These are phyloP conservation scores for Marmota monax DNA, from an alignment of 2,113 vertebrate genomes.

Conservation along the genomic window DNA sequence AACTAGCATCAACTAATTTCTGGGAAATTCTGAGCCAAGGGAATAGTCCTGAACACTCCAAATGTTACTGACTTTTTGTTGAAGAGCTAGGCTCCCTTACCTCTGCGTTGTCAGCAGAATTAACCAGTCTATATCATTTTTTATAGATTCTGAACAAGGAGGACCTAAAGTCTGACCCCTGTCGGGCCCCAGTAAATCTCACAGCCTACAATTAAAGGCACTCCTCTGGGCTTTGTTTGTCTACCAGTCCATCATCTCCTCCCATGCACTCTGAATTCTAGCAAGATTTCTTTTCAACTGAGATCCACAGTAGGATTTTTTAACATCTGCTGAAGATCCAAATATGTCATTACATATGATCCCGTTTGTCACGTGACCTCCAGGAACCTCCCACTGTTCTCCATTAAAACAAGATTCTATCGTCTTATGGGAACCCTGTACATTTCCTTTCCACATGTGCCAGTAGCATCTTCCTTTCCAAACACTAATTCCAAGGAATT, in stretches of 20 bases:
- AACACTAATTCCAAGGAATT: background rate
- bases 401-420: background rate
- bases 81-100: constrained; percentile 4
- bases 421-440: background rate
- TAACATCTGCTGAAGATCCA: constrained; percentile 20
- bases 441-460: background rate
- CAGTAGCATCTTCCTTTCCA: background rate
- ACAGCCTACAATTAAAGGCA: constrained; percentile 30
- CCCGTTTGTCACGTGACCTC: background rate
- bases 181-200: constrained; percentile 45
- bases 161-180: constrained; percentile 36
- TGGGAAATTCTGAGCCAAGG: constrained; percentile 11
- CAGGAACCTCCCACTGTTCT: background rate
- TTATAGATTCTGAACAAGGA: constrained; percentile 54
- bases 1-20: constrained; percentile 42
- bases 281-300: constrained; percentile 45
- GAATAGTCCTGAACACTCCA: constrained; percentile 31
- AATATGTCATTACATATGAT: background rate
- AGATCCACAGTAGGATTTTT: constrained; percentile 34
- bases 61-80: constrained; percentile 26
- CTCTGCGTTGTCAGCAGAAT: constrained; percentile 59
- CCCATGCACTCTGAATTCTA: background rate
- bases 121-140: constrained; percentile 53
- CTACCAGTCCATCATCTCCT: constrained; percentile 26
- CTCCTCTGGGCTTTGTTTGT: constrained; percentile 30